A percentile compares a stretch with the other conserved stretches of the same genome.
Conservation (phyloP, 2,113 vertebrate genomes). For the Trachemys scripta region DNA sequence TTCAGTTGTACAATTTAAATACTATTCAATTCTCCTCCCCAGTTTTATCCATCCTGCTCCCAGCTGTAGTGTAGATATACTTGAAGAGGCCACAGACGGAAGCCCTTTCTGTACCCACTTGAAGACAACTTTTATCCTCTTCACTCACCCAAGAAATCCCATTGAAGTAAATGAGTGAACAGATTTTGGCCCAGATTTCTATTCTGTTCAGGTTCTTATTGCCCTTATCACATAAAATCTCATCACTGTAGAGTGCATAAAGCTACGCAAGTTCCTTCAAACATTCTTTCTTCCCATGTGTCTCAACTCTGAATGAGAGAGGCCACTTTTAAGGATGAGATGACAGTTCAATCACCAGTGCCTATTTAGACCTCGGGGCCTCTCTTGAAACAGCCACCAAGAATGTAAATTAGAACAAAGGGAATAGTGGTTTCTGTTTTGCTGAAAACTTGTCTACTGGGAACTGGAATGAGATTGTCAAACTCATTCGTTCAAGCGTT, state of each 20-base stretch:
- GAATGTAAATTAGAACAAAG: background rate
- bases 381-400: background rate
- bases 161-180: background rate
- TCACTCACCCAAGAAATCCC: background rate
- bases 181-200: background rate
- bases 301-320: background rate
- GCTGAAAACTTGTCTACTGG: background rate
- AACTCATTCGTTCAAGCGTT: background rate
- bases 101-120: background rate
- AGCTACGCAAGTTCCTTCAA: background rate
- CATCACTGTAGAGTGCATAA: background rate
- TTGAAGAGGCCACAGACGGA: background rate
- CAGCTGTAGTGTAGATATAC: background rate
- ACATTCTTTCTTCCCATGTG: background rate
- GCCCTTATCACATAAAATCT: background rate
- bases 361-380: background rate
- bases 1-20: background rate
- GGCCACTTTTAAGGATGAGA: background rate
- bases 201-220: background rate
- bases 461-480: background rate
- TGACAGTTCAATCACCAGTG: background rate
- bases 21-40: background rate
- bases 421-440: background rate
- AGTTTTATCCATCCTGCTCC: background rate
- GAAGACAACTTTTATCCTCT: background rate